phyloP scores from a whole-genome alignment of 2,113 vertebrate genomes.

The Corythornis vintsioides region DNA sequence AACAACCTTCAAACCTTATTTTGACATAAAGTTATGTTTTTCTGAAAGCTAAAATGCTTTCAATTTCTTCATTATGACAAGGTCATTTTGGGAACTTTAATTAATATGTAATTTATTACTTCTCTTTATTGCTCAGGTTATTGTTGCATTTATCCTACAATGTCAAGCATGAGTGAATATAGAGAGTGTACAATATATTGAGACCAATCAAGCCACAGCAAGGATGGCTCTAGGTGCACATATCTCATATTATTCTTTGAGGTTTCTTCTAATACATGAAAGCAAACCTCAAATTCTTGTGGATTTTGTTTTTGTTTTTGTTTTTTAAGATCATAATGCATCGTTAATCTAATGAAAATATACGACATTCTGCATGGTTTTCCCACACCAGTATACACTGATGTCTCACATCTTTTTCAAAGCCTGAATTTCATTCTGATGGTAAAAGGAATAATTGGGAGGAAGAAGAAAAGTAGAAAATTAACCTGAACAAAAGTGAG shows the following conservation, averaged over 20 bases:
- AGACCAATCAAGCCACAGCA: not conserved
- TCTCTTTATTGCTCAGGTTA: not conserved
- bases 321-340: not conserved
- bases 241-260: not conserved
- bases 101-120: not conserved
- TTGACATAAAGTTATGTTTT: not conserved
- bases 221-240: not conserved
- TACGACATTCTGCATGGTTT: not conserved
- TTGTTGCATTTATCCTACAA: not conserved
- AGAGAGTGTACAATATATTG: not conserved
- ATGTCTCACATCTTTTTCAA: not conserved
- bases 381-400: not conserved
- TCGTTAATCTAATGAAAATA: not conserved
- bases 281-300: not conserved
- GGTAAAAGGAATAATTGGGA: not conserved
- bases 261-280: not conserved
- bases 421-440: not conserved
- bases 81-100: not conserved
- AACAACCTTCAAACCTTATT: not conserved
- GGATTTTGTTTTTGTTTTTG: not conserved
- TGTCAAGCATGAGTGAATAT: not conserved
- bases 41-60: not conserved
- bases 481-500: not conserved
- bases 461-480: rapidly evolving
- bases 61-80: not conserved